Evolutionary conservation across 2,888 invertebrate species (phyloP).

Genomic region (Erynnis tages): DNA sequence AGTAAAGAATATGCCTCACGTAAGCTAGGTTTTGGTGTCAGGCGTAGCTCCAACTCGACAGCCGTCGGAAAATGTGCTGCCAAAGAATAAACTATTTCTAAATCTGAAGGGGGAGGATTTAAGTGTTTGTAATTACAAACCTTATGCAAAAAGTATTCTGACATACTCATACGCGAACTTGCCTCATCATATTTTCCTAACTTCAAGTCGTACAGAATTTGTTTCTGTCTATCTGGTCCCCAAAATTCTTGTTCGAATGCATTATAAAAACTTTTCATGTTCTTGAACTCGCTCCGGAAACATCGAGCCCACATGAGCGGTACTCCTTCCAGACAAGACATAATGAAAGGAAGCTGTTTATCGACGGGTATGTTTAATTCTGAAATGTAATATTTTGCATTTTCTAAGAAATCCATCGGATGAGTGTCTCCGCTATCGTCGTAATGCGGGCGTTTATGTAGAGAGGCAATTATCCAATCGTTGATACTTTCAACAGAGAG

Average conservation of each 20-base stretch:
- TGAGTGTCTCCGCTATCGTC: constrained; percentile 69
- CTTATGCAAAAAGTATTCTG: constrained; percentile 74
- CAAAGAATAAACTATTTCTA: constrained; percentile 73
- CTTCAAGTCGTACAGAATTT: constrained; percentile 72
- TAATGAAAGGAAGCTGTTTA: constrained; percentile 67
- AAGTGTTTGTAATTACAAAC: constrained; percentile 72
- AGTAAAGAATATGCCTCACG: constrained; percentile 72
- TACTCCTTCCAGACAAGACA: constrained; percentile 70
- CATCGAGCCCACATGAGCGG: constrained; percentile 76
- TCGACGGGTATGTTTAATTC: constrained; percentile 64
- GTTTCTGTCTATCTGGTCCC: constrained; percentile 70
- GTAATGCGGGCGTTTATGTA: constrained; percentile 69
- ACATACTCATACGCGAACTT: constrained; percentile 64
- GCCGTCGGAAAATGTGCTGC: constrained; percentile 74
- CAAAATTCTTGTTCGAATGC: constrained; percentile 75
- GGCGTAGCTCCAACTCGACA: constrained; percentile 70
- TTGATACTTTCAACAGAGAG: constrained; percentile 63
- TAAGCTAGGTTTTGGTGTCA: constrained; percentile 71
- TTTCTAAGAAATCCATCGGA: constrained; percentile 74
- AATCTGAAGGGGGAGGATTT: constrained; percentile 70
- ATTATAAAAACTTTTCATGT: constrained; percentile 57
- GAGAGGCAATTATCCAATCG: constrained; percentile 68
- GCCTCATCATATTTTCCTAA: constrained; percentile 69
- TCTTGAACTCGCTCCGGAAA: constrained; percentile 65
- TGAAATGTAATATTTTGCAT: constrained; percentile 65